Evolutionary conservation across 1,140 invertebrate genomes (phyloP), one percentile per base, ranked within the genome.

Genomic region (Drosophila athabasca): DNA sequence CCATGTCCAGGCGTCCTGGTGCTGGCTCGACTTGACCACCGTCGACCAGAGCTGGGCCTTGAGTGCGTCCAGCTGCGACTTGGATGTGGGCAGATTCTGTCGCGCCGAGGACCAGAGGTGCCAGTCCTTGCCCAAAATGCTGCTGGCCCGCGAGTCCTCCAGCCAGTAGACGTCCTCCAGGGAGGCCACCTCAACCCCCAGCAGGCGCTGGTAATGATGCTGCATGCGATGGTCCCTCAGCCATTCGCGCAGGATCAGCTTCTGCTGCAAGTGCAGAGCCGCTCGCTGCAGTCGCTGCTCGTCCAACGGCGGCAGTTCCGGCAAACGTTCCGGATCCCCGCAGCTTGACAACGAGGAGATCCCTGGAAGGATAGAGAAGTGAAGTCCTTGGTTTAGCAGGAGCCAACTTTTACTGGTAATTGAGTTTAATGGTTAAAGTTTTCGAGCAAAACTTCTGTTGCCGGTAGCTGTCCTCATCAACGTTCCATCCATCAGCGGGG

Each of bases 91-190:
- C 72, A 97, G 92, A 29, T 94, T 94, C 85, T 96, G 95, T 6
- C 96, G 93, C 8, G 96, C 96, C 46, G 94, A 92, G 17, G 94
- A 95, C 96, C 96, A 97, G 65, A 94, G 93, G n/a, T 93, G 93
- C 91, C 96, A 94, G 92, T 97, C 96, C 92, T 96, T 96, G 52
- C 95, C 95, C 13, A 97, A 93, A 6, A 95, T 94, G 62, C 95
- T 93, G 22, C 95, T 94, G 6, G 95, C 95, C 58, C 94, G 94
- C 57, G 94, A 94, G 90, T 97, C 96, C 90, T 97, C 96, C 79
- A 97, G 93, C 96, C 96, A 97, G 91, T 97, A 97, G 11, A 96
- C 96, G 91, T 97, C 96, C 92, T 97, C 96, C 73, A 97, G 84
- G 6, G 95, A 96, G 61, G 95, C 94, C 44, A 97, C 96, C 90